Conservation (phyloP, 2,797 vertebrate species). For the Parauchenoglanis ngamensis region DNA sequence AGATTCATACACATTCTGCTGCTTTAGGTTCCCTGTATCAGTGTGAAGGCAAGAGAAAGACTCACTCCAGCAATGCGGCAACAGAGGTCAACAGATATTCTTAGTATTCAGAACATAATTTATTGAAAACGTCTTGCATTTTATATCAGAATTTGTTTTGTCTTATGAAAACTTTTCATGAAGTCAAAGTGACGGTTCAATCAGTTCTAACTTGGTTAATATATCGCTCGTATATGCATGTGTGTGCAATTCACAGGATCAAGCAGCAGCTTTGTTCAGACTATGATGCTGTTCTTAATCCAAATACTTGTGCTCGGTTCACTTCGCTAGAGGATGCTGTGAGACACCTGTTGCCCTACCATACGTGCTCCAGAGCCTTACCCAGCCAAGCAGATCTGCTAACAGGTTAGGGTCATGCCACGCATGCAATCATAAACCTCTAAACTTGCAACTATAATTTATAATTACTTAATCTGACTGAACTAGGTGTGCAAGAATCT, state of each 20-base stretch:
- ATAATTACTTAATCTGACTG: not conserved
- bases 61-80: slow-evolving; percentile 71
- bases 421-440: not conserved
- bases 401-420: slow-evolving; percentile 64
- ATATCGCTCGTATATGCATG: not conserved
- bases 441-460: not conserved
- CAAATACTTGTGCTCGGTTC: slow-evolving; percentile 68
- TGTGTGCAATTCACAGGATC: slow-evolving; percentile 65
- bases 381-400: slow-evolving; percentile 71
- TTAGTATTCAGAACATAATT: not conserved
- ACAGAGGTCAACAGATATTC: slow-evolving; percentile 67
- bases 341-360: slow-evolving; percentile 76
- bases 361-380: slow-evolving; percentile 72
- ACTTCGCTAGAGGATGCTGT: slow-evolving; percentile 71
- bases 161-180: too few species aligned
- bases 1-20: not conserved
- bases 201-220: not conserved
- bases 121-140: not conserved
- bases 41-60: slow-evolving; percentile 63
- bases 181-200: not conserved
- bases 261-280: slow-evolving; percentile 77
- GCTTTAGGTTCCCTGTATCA: slow-evolving; percentile 62
- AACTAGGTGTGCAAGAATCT: not conserved
- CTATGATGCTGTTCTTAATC: slow-evolving; percentile 71
- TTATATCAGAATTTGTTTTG: not conserved